Conservation (phyloP, 2,888 invertebrate species). For the Lithophane semibrunnea region DNA sequence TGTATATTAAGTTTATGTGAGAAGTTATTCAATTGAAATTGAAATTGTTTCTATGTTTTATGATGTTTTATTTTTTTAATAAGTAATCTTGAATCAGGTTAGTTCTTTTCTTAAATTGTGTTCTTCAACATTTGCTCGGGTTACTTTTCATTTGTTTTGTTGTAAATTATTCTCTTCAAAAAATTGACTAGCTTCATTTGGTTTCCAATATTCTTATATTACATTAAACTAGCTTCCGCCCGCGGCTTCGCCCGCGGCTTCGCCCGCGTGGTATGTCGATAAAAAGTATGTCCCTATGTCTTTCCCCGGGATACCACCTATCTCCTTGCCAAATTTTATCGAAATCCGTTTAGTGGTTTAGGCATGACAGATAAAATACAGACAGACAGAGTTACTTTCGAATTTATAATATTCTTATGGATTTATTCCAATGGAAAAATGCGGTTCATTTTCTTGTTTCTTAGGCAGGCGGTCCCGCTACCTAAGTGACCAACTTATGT, state of each 20-base stretch:
- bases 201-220: neutral
- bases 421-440: neutral
- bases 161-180: neutral
- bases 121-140: no score
- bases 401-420: no score
- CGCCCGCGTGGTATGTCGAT: no score
- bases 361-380: no score
- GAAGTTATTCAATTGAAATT: constrained; percentile 36
- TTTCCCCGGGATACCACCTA: no score
- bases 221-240: no score
- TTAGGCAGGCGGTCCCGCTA: neutral
- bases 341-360: no score
- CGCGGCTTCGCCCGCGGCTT: no score
- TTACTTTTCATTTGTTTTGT: no score
- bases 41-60: constrained; percentile 19
- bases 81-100: neutral
- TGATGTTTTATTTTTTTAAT: neutral
- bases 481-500: neutral
- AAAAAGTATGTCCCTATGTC: no score
- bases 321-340: no score
- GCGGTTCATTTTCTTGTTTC: neutral
- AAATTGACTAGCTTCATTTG: neutral
- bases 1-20: constrained; percentile 57
- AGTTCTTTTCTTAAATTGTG: neutral
- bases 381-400: no score